Evolutionary conservation across 2,888 invertebrate species (phyloP), one percentile per base, ranked within the genome.

Genomic region (Dyspetes luteomarginatus): DNA sequence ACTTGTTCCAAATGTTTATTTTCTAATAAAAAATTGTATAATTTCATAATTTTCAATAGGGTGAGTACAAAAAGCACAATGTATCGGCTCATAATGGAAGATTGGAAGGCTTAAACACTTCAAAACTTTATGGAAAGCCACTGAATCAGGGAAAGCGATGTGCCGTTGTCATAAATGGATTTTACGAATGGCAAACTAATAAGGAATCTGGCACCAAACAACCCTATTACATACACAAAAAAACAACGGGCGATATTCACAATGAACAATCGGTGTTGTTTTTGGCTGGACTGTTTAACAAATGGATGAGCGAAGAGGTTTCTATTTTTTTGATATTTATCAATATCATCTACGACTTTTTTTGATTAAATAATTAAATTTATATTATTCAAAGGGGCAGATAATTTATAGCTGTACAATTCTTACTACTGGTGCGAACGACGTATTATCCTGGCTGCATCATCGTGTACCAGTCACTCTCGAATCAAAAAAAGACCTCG

Each of bases 381-480:
- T 9, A 60, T 12, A 15, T 68, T 74, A 0, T 81, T 83, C 78
- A 75, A 78, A 93, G 87, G 93, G 93, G 26, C 93, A 93, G 74
- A 93, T 94, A 55, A 93, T 96, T 55, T 96, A 95, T 86, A 95
- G 95, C 82, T 97, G 96, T 89, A 94, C 96, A 55, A 93, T 97
- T 1, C 95, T 97, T 58, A 97, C 97, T 15, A 96, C 95, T 93
- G 95, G 95, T 52, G 94, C 97, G 0, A 95, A 95, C 82, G 91
- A 93, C 43, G 93, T 94, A 15, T 90, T 97, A 82, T 93, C 94
- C 36, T 96, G 96, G 95, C 92, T 97, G 65, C 97, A 97, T 92
- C 95, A 96, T 86, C 94, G 97, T 88, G 95, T 96, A 94, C 97
- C 97, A 74, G 96, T 96, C n/a, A 94, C 97, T 86, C 93, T 97